These are phyloP conservation scores for Mesocricetus auratus DNA, from an alignment of 2,113 vertebrate genomes.

Conservation along the genomic window DNA sequence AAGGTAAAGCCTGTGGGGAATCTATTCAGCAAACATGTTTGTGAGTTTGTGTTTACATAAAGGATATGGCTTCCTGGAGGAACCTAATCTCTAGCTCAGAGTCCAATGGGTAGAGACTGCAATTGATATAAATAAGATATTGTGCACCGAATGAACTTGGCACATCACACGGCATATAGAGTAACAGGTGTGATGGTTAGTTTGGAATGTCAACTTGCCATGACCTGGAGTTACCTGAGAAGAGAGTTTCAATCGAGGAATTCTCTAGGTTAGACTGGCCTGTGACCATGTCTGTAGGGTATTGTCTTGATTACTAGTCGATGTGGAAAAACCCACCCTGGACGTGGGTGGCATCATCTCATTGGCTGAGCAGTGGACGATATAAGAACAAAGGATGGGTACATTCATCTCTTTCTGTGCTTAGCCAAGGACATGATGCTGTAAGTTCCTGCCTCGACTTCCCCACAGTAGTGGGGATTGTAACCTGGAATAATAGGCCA, in stretches of 20 bases:
- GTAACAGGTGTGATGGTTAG: background rate
- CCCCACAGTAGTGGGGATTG: background rate
- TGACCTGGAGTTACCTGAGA: background rate
- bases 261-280: background rate
- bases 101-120: background rate
- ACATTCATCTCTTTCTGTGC: too few relatives aligned
- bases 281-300: too few relatives aligned
- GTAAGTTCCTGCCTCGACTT: background rate
- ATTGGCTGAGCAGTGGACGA: too few relatives aligned
- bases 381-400: too few relatives aligned
- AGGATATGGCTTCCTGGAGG: background rate
- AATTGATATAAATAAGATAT: constrained; percentile 4
- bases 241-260: background rate
- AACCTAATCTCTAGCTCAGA: background rate
- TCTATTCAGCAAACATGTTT: background rate
- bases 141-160: background rate
- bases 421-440: background rate
- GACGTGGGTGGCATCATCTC: background rate
- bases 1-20: background rate
- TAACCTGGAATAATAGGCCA: background rate
- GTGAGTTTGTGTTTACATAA: background rate
- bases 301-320: background rate
- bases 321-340: background rate
- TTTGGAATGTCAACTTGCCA: background rate
- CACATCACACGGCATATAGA: background rate